These are phyloP conservation scores for Microplitis manilae DNA, from an alignment of 2,888 invertebrate species.

Conservation along the genomic window DNA sequence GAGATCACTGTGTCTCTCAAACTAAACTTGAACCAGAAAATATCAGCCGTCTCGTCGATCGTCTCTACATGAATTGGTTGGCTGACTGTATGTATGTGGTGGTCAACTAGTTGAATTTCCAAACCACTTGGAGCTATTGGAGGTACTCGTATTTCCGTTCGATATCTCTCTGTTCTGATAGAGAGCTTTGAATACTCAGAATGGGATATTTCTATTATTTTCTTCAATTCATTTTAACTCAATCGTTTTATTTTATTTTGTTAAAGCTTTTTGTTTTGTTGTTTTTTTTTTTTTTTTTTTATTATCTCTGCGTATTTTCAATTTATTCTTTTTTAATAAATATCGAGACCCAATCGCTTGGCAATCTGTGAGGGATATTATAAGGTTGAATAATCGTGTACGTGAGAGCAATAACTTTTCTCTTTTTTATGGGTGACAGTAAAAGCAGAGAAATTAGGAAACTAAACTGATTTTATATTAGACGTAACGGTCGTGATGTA, in stretches of 20 bases:
- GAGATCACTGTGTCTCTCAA: neutral
- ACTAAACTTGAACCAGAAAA: neutral
- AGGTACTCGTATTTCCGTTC: neutral
- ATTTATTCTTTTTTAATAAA: neutral
- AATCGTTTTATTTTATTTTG: neutral
- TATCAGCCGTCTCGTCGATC: neutral
- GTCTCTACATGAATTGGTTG: neutral
- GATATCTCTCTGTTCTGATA: constrained; percentile 9
- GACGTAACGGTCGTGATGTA: constrained; percentile 51
- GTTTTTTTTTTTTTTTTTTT: neutral
- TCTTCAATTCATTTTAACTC: neutral
- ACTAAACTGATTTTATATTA: constrained; percentile 14
- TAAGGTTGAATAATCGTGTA: neutral
- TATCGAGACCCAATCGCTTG: neutral
- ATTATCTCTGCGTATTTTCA: neutral
- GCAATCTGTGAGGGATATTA: neutral
- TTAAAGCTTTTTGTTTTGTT: neutral
- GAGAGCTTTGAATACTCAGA: constrained; percentile 1
- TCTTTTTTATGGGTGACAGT: neutral
- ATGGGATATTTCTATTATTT: neutral
- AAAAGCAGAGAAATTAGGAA: neutral
- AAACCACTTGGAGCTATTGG: constrained; percentile 11
- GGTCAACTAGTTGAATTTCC: constrained; percentile 1
- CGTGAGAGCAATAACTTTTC: constrained; percentile 4
- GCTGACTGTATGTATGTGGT: neutral